These are phyloP conservation scores for Amphipoea lucens DNA, from an alignment of 2,888 invertebrate species.

Conservation along the genomic window DNA sequence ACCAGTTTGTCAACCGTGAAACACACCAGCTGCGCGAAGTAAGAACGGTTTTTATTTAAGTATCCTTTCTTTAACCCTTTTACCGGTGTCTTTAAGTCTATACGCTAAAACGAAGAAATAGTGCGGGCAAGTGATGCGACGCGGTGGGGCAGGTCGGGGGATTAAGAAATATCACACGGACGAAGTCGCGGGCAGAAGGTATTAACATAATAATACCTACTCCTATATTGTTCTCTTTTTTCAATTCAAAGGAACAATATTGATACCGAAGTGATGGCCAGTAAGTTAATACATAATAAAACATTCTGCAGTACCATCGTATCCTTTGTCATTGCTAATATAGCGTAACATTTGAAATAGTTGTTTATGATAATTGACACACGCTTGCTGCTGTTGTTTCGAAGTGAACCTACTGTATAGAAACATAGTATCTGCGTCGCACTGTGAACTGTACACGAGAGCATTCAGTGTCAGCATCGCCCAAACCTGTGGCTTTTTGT, in stretches of 20 bases:
- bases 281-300: not conserved
- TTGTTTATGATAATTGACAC: constrained; percentile 33
- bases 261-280: not conserved
- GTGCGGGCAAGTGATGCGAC: not conserved
- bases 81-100: not conserved
- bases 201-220: not conserved
- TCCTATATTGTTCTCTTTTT: not conserved
- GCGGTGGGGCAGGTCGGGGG: not conserved
- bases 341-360: constrained; percentile 3
- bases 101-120: not conserved
- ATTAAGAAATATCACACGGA: not conserved
- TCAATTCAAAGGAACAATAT: not conserved
- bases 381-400: not conserved
- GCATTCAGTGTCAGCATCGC: not conserved
- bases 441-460: not conserved
- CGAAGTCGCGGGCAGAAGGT: not conserved
- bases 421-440: not conserved
- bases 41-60: not conserved
- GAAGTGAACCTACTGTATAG: constrained; percentile 14
- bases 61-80: not conserved
- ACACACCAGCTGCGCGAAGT: constrained; percentile 9
- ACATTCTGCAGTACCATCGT: not conserved
- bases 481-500: not conserved
- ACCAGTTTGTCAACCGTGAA: constrained; percentile 11
- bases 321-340: constrained; percentile 11